Evolutionary conservation across 2,797 vertebrate genomes (phyloP), one percentile per base, ranked within the genome.

Genomic region (Gadopsis marmoratus): DNA sequence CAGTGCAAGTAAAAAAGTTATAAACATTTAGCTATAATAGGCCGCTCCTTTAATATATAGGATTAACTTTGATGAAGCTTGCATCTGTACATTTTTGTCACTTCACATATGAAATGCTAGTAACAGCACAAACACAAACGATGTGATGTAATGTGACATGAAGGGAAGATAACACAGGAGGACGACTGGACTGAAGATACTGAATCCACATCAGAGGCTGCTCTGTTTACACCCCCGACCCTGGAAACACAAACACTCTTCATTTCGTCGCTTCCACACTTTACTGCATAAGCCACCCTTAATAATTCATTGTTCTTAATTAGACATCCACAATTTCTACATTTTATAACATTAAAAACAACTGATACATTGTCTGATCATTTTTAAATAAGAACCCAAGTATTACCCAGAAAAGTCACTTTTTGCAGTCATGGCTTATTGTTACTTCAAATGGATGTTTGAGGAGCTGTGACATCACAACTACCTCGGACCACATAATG

Each of bases 171-270:
- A 16, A 71, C 3, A 14, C 4, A 33, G 14, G 13, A 50, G n/a
- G 50, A 29, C 17, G 21, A 41, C 41, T 35, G 54, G 39, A 33
- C 16, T 12, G 45, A 54, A 50, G 14, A 29, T n/a, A 16, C 6
- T 33, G 63, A 39, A 41, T 74, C 65, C 45, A 56, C 69, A 33
- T 87, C 67, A 83, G 31, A 13, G 9, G 41, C 37, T 33, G 35
- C 41, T 84, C 58, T 43, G 53, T 71, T 80, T 45, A 66, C 50
- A 59, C 41, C 71, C 68, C 17, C n/a, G 51, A 73, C 35, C 80
- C 92, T 93, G 80, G 12, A 84, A 85, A 80, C 53, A 86, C 21
- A 86, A 10, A 59, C 26, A 59, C 9, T 39, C 13, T 4, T 51
- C 1, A 10, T 37, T 60, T 60, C 6, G 43, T 43, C 9, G 17